Base-by-base conservation (phyloP, 2,113 vertebrate genomes). In the Corythornis cristatus region DNA sequence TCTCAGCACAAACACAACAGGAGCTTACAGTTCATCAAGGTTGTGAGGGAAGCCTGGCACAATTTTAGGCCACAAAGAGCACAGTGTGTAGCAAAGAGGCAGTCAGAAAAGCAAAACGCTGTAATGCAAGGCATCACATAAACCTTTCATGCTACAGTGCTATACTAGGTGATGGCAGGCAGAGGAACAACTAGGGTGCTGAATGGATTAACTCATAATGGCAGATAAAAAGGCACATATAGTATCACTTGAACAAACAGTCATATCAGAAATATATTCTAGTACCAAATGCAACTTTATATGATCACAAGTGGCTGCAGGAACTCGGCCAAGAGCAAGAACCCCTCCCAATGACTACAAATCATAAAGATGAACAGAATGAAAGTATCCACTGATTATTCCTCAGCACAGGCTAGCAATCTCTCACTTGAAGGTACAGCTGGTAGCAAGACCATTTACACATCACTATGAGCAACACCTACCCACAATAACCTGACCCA, bases 391-490 rank as follows among this genome's bases (percentile, higher is more conserved):
- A 40, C 28, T 65, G 58, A 53, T 31, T 48, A 15, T 60, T 46
- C 50, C 13, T 33, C 53, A 57, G 56, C 35, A 42, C 35, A 54
- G 40, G 25, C 35, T 61, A 40, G 26, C 37, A 77, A 54, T n/a
- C 45, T 53, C 62, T 73, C 51, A 65, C 15, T 45, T 88, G 65
- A 85, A 87, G 50, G 20, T 18, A 65, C 15, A 72, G 23, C 21
- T 65, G 54, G 51, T 57, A 78, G 53, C 37, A 87, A n/a, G n/a
- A 48, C 19, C 37, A 53, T n/a, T 70, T 77, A 45, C 21, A 57
- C 0, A 0, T 56, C 43, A 53, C 26, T 35, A 46, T 14, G 12
- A 68, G 15, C 37, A 75, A 35, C 26, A 65, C 6, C 15, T 46
- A 74, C 21, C 11, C 3, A 5, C 19, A 29, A 11, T 28, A 62